Conservation (phyloP, 2,888 invertebrate species). For the Clivina fossor region DNA sequence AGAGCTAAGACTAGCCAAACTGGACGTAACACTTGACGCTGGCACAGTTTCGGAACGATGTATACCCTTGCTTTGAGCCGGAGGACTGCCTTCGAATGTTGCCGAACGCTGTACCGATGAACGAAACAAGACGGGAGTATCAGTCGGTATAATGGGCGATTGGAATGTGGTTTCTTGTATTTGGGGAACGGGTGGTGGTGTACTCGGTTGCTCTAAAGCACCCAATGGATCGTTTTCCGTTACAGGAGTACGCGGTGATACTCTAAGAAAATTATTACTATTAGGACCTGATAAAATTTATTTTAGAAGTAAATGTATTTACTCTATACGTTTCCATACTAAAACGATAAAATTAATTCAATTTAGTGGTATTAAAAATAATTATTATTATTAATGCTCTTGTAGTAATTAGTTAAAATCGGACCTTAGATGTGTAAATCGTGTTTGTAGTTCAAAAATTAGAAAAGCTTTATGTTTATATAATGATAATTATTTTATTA, state of each 20-base stretch:
- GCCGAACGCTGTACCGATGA: slow-evolving; percentile 56
- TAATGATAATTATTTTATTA: too few relatives aligned
- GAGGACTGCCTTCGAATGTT: slow-evolving; percentile 57
- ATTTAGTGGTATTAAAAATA: too few relatives aligned
- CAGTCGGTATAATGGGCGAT: slow-evolving; percentile 56
- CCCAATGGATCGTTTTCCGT: slow-evolving; percentile 91
- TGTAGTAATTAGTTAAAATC: too few relatives aligned
- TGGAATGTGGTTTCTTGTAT: slow-evolving; percentile 44
- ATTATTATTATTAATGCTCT: too few relatives aligned
- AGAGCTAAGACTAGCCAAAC: slow-evolving; percentile 77
- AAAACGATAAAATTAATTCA: too few relatives aligned
- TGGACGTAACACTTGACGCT: slow-evolving; percentile 70
- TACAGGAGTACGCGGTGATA: slow-evolving; percentile 80
- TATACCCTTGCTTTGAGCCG: slow-evolving; percentile 54
- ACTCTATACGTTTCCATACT: too few relatives aligned
- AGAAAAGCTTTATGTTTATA: too few relatives aligned
- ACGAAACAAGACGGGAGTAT: slow-evolving; percentile 69
- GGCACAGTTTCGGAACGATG: slow-evolving; percentile 77
- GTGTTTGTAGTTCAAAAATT: too few relatives aligned
- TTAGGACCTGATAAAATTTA: background rate
- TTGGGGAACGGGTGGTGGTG: slow-evolving; percentile 41
- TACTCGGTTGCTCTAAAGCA: slow-evolving; percentile 61
- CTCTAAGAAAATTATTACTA: slow-evolving; percentile 50
- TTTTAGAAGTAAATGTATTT: too few relatives aligned
- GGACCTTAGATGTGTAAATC: too few relatives aligned